Evolutionary conservation across 1,140 invertebrate species (phyloP), one percentile per base, ranked within the genome.

Genomic region (Drosophila lowei): DNA sequence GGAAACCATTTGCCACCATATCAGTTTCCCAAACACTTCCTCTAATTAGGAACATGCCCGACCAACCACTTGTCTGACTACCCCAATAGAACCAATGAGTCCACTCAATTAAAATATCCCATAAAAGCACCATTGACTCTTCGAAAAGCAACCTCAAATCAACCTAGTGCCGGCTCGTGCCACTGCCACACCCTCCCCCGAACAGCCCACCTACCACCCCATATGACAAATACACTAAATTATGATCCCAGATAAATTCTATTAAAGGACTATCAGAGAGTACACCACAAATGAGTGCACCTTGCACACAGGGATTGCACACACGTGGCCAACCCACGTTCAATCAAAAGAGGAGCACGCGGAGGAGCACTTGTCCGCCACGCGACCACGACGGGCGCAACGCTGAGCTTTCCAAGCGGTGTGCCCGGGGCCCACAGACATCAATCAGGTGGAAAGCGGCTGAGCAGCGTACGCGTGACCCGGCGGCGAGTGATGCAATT

Each of bases 401-500:
- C 47, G 54, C 16, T 23, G 6, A 66, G 66, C 74, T 83, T 61
- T 44, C 44, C 59, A 25, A 46, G 55, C 52, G 34, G 11, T 13
- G 4, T 38, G 9, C 44, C 18, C 25, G 8, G 13, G 28, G 28
- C 28, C 28, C 28, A 53, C 44, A 61, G 47, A 49, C 50, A 67
- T 77, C 72, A 85, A 85, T 85, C 81, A 86, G 81, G 81, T 86
- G 81, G 55, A 73, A 63, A 56, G 54, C 46, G 49, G 48, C 65
- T 81, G 78, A 53, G 66, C 60, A 52, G 49, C 49, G 48, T 57
- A 78, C 79, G 79, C 79, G 74, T 83, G 79, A 75, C 62, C 72
- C 28, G 25, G 38, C 52, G 59, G 47, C 59, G 70, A 71, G 71
- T 60, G 53, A 65, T 64, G 73, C 79, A 83, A 83, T 83, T 83